A percentile compares a stretch with the other conserved stretches of the same genome.
These are phyloP conservation scores for Hedychridium roseum DNA, from an alignment of 2,888 invertebrate species.

Conservation along the genomic window DNA sequence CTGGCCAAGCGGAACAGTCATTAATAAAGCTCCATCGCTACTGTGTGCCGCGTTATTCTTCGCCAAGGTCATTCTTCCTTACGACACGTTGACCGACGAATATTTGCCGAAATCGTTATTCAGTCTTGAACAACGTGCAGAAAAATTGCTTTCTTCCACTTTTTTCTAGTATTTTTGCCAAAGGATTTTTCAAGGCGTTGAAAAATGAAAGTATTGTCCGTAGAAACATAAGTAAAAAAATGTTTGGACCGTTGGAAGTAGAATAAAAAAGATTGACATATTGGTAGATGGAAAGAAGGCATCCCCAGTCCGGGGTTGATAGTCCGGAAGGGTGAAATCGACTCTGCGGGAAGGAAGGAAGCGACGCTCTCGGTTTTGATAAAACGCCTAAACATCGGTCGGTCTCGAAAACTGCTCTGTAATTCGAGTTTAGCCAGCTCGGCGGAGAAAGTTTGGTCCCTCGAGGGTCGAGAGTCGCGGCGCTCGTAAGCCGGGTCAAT, in stretches of 20 bases:
- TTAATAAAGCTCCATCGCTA: no score
- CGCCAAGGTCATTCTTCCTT: slow-evolving; percentile 22
- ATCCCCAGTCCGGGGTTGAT: slow-evolving; percentile 17
- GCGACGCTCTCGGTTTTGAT: slow-evolving; percentile 50
- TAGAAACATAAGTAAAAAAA: no score
- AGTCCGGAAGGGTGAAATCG: slow-evolving; percentile 13
- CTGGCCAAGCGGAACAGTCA: no score
- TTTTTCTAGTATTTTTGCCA: no score
- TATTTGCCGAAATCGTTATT: background rate
- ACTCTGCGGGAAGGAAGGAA: slow-evolving; percentile 2
- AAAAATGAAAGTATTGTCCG: no score
- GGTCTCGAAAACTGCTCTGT: slow-evolving; percentile 60
- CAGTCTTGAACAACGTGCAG: no score
- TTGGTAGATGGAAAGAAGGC: background rate
- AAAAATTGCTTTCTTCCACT: no score
- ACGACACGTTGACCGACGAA: slow-evolving; percentile 14
- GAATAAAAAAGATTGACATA: no score
- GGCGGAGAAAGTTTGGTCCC: slow-evolving; percentile 54
- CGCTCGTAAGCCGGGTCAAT: slow-evolving; percentile 37
- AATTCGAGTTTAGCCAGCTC: slow-evolving; percentile 56
- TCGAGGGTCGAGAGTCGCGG: background rate
- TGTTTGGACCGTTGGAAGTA: no score
- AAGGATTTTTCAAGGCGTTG: no score
- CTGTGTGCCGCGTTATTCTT: no score
- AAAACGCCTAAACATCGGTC: slow-evolving; percentile 62